Evolutionary conservation across 2,113 vertebrate species (phyloP).

Genomic region (Pteronura brasiliensis): DNA sequence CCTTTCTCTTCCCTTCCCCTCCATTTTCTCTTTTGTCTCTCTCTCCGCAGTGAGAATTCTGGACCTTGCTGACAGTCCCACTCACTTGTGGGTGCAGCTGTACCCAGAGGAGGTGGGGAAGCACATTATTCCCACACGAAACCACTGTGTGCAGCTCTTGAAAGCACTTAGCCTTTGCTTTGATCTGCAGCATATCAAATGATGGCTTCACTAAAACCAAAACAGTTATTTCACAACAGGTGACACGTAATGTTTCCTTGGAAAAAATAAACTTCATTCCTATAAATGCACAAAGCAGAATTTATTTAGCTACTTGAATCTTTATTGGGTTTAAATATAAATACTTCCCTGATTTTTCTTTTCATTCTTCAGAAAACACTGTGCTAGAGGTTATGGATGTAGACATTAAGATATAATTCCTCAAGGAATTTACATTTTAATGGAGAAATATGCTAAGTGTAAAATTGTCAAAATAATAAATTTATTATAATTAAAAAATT

Average conservation of each 20-base stretch:
- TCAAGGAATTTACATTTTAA: constrained; percentile 18
- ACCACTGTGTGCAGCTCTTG: constrained; percentile 52
- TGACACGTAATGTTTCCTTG: constrained; percentile 51
- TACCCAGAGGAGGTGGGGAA: neutral
- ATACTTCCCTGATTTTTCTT: neutral
- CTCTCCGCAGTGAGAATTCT: neutral
- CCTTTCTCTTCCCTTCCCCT: neutral
- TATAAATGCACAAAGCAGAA: constrained; percentile 17
- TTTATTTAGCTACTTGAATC: neutral
- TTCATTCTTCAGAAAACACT: neutral
- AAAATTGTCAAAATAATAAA: neutral
- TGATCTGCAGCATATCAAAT: constrained; percentile 65
- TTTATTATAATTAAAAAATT: neutral
- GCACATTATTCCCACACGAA: constrained; percentile 57
- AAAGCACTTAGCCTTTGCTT: constrained; percentile 67
- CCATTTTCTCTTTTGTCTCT: neutral
- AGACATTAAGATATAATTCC: neutral
- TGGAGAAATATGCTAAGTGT: neutral
- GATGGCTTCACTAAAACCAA: constrained; percentile 76
- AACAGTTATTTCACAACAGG: constrained; percentile 74
- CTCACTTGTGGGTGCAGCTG: constrained; percentile 47
- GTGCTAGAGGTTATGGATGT: neutral
- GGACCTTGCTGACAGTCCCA: neutral
- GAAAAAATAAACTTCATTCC: constrained; percentile 48
- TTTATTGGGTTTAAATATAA: neutral